A percentile compares a stretch with the other conserved stretches of the same genome.
Evolutionary conservation across 2,888 invertebrate species (phyloP).

Genomic region (Melipona bicolor): DNA sequence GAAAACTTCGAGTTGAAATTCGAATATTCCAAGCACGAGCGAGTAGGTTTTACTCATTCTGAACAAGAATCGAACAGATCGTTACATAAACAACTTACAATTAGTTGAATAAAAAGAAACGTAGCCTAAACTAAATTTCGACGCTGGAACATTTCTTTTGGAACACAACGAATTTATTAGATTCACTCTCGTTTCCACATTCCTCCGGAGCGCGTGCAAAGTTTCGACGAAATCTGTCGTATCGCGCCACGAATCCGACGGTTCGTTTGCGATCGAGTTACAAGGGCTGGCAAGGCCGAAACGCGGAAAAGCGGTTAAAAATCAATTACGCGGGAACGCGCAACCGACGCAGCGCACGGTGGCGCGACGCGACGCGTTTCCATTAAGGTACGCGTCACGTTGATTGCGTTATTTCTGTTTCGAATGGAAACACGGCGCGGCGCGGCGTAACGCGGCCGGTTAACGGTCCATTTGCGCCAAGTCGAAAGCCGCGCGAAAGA

Average conservation of each 20-base stretch:
- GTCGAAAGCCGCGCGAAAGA: slow-evolving; percentile 10
- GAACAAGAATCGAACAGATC: not conserved
- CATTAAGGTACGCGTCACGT: slow-evolving; percentile 28
- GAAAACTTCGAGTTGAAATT: no score
- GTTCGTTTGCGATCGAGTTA: slow-evolving; percentile 37
- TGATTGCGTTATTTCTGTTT: slow-evolving; percentile 60
- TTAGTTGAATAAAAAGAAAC: not conserved
- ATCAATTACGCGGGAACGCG: slow-evolving; percentile 46
- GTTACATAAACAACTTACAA: not conserved
- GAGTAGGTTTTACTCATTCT: no score
- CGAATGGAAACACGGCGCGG: slow-evolving; percentile 35
- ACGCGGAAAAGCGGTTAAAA: slow-evolving; percentile 38
- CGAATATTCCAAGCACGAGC: no score
- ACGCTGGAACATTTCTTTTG: not conserved
- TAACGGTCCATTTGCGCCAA: slow-evolving; percentile 54
- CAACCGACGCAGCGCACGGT: not conserved
- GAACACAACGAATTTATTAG: slow-evolving; percentile 13
- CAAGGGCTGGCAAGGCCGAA: slow-evolving; percentile 19
- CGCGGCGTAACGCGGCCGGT: slow-evolving; percentile 37
- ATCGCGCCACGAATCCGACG: slow-evolving; percentile 27
- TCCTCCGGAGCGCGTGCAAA: not conserved
- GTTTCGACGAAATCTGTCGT: slow-evolving; percentile 15
- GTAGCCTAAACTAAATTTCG: no score
- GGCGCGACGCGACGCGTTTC: not conserved
- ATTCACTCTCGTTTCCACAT: slow-evolving; percentile 9